Percentiles rank a stretch among this genome's conserved stretches.
Evolutionary conservation across 2,888 invertebrate genomes (phyloP).

Genomic region (Lepidochrysops patricia): DNA sequence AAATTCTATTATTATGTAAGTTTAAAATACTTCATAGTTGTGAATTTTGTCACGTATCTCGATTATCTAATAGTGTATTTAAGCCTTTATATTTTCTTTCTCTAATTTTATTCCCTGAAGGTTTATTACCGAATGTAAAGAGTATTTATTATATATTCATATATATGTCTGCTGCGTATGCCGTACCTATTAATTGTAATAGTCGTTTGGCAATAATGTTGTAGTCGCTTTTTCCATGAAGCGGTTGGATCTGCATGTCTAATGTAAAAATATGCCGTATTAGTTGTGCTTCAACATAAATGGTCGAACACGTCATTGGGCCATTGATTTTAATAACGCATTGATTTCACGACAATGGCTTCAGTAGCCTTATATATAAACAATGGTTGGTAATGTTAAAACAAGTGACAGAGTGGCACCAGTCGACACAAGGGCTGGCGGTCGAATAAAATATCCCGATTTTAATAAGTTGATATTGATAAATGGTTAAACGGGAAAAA

Average conservation of each 20-base stretch:
- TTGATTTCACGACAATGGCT: conserved; percentile 12
- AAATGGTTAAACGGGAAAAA: no score
- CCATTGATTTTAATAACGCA: conserved; percentile 11
- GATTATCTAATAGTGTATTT: background rate
- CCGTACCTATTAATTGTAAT: background rate
- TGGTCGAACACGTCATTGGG: background rate
- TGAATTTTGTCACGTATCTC: background rate
- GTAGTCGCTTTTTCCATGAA: background rate
- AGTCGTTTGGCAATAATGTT: background rate
- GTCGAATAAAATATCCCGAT: no score
- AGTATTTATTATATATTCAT: no score
- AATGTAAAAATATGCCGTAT: background rate
- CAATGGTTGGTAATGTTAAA: conserved; percentile 11
- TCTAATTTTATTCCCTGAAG: background rate
- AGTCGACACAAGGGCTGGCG: background rate
- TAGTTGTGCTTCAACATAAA: background rate
- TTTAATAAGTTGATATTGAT: no score
- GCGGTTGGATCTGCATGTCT: background rate
- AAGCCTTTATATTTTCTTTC: background rate
- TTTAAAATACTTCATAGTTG: background rate
- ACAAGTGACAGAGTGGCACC: conserved; percentile 7
- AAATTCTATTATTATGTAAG: background rate
- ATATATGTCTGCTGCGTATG: no score
- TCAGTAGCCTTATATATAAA: conserved; percentile 11
- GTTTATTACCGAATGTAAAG: no score